Evolutionary conservation across 2,113 vertebrate species (phyloP), one percentile per base, ranked within the genome.

Genomic region (Poecilia latipinna): DNA sequence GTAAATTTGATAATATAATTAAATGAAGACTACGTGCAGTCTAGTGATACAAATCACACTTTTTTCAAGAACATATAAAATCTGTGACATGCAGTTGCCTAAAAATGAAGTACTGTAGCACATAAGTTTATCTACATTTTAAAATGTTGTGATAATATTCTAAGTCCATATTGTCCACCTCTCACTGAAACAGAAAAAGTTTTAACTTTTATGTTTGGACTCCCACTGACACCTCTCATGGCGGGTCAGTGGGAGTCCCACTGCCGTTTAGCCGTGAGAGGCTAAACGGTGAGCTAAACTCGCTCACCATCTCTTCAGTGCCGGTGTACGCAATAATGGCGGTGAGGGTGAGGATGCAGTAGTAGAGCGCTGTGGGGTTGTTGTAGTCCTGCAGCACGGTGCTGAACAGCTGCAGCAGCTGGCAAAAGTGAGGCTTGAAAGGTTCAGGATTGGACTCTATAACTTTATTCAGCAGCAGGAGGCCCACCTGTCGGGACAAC

Each of bases 391-490:
- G 91, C n/a, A 97, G 90, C 1, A 94, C 93, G 19, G 89, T 82
- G 11, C 83, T 86, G 67, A 97, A 91, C 79, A 96, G 93, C 82
- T 89, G 91, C 22, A 97, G 90, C 32, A 97, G 94, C 73, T 97
- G 95, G 61, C 72, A 67, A 67, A 95, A 95, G 79, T 97, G 94
- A 26, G 93, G 93, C 4, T 89, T 90, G 85, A 97, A 97, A 32
- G 93, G 82, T 65, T 96, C 94, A 0, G 96, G 95, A 69, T 92
- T 95, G 3, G 95, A 94, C 8, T 96, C 94, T 54, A 97, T 82
- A 54, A 97, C 94, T 39, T 95, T 96, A 74, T 95, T 95, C 29
- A 97, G 90, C 73, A 97, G 88, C 86, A 97, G 83, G 65, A 97
- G 90, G 13, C 96, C 96, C 76, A 96, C 84, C 97, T 97, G 72